Evolutionary conservation across 2,113 vertebrate species (phyloP), one percentile per base, ranked within the genome.

Genomic region (Saccopteryx bilineata): DNA sequence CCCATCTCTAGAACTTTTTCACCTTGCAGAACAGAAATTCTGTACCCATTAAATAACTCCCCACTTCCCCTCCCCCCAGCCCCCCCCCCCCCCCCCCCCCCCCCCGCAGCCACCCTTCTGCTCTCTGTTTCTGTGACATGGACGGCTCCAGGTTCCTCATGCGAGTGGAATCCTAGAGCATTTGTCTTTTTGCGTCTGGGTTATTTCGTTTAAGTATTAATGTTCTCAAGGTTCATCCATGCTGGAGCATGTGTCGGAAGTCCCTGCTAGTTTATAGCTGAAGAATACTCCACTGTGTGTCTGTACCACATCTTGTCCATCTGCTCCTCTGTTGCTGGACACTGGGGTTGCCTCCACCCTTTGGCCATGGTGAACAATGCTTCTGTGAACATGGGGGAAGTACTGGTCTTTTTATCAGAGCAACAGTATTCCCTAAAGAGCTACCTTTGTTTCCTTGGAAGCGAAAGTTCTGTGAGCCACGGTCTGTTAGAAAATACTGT

Each of bases 391-490:
- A 18, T 39, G 15, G 18, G 11, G 92, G 5, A 93, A 75, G 46
- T 91, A n/a, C 7, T 31, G 87, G 12, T 85, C 52, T 84, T 96
- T 95, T 69, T 68, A 66, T 91, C 46, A 85, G 52, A 81, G 46
- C 71, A 85, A 79, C 75, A 63, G 28, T 61, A 63, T 93, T 74
- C 54, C 18, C 80, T 63, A 5, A 13, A 79, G 13, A 84, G 60
- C 6, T 92, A 21, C 11, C 86, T 96, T 85, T 88, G 5, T 85
- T 95, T 90, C 14, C 48, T 89, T 97, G 61, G 60, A 97, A 92
- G 72, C 88, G 39, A 56, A 79, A 78, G 71, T 80, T 7, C 76
- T 50, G 85, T 88, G 52, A 94, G 24, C 28, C 72, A 91, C 23
- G 2, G 9, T 33, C 33, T 81, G 58, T 82, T 48, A 79, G 28